These are phyloP conservation scores for Atrina japonica DNA, from an alignment of 2,888 invertebrate genomes.

Conservation along the genomic window DNA sequence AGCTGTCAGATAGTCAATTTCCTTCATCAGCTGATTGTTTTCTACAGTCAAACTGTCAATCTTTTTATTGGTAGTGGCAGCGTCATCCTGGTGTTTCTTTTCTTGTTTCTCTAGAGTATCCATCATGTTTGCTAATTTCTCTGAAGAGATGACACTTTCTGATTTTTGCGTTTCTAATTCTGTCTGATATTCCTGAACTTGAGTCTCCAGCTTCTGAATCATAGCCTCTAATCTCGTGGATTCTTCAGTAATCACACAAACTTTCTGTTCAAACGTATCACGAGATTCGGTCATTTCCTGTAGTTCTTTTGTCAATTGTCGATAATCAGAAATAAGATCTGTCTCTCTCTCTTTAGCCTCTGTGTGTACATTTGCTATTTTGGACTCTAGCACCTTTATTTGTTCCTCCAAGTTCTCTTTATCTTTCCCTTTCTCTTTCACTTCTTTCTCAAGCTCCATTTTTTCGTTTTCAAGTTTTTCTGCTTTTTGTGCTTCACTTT, in stretches of 20 bases:
- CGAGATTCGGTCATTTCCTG: constrained; percentile 21
- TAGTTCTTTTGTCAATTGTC: constrained; percentile 20
- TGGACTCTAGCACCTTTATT: background rate
- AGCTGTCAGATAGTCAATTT: constrained; percentile 55
- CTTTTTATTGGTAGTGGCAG: constrained; percentile 47
- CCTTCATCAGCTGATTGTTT: constrained; percentile 55
- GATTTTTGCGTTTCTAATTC: constrained; percentile 44
- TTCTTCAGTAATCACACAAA: constrained; percentile 36
- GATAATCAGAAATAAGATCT: constrained; percentile 12
- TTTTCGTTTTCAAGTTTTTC: constrained; percentile 1
- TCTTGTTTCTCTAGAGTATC: constrained; percentile 39
- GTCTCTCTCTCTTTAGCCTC: constrained; percentile 13
- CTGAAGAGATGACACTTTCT: constrained; percentile 30
- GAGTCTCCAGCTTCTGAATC: constrained; percentile 39
- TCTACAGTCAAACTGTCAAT: constrained; percentile 56
- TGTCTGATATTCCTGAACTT: constrained; percentile 39
- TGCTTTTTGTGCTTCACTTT: background rate
- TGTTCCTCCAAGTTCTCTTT: constrained; percentile 36
- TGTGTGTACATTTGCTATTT: background rate
- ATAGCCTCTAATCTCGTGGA: constrained; percentile 34
- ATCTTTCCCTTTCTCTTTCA: constrained; percentile 47
- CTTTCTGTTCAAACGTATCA: constrained; percentile 38
- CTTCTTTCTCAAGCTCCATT: constrained; percentile 14
- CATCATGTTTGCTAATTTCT: constrained; percentile 15
- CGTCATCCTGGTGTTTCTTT: constrained; percentile 37